Evolutionary conservation across 2,113 vertebrate species (phyloP), one percentile per base, ranked within the genome.

Genomic region (Prunella fulvescens): DNA sequence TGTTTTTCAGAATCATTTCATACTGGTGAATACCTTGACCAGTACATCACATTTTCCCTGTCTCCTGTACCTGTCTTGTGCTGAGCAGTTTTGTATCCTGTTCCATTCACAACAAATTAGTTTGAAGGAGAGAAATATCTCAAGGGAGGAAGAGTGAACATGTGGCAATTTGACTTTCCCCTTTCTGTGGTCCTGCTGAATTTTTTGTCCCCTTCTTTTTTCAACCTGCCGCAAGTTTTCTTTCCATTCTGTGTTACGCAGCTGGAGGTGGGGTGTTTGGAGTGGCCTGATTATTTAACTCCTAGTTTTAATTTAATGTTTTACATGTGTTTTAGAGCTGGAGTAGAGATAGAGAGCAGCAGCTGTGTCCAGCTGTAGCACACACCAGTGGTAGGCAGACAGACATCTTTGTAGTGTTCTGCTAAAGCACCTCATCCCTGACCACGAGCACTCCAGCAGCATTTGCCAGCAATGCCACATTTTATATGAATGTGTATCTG

Each of bases 301-400:
- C 90, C n/a, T 45, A 91, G 87, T 77, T 95, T 82, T 86, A 88
- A 77, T 95, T 48, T 81, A 92, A 89, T 82, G 33, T 92, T 92
- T 94, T 90, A 56, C 67, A 73, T 48, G 50, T 95, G 88, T 61
- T 82, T 58, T 79, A 72, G 84, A 91, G 65, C 77, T 94, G 23
- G 77, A 73, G 33, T 74, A 88, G 71, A 88, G 74, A 56, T 33
- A 54, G 61, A 57, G 40, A 90, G 91, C 84, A 95, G 81, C 77
- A 93, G 69, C 47, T 88, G 69, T 64, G 69, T 50, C 20, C 80
- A 82, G 72, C 73, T 92, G 91, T 16, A 67, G 86, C 79, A 60
- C 47, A 76, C 50, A 54, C 28, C 0, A 0, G 17, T 79, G 47
- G 48, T 8, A 35, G 70, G 35, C 69, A 73, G 71, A 19, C 73